Evolutionary conservation across 1,140 invertebrate genomes (phyloP), one percentile per base, ranked within the genome.

Genomic region (Psilanteris sp.): DNA sequence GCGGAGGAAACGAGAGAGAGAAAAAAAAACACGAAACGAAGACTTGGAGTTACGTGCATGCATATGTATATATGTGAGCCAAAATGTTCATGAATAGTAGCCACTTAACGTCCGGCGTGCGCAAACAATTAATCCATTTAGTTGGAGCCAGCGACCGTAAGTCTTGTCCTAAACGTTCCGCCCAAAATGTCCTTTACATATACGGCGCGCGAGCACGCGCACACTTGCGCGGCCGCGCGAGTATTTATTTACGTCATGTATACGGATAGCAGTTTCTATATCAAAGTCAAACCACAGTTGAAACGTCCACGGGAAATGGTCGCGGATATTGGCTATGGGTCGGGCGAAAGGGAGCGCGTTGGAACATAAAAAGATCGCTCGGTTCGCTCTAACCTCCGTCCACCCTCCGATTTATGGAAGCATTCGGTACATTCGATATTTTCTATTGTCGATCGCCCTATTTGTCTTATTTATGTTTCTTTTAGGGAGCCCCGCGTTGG

Each of bases 381-480:
- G 80, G 80, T 82, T 83, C 81, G 80, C 74, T 81, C 66, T 67
- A 57, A 16, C 41, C 48, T 44, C 20, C 71, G 14, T 36, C 81
- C 52, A 76, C 75, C 77, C 73, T 75, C 78, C 84, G 82, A 88
- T 88, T 87, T 88, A 88, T 88, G 83, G 81, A 77, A 81, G 39
- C 84, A 83, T 87, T 86, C 82, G 84, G 84, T 87, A 84, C 85
- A 86, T 86, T 85, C 83, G 82, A 87, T 88, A 87, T 85, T 87
- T 88, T 87, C 86, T 86, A 88, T 88, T 85, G 85, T 85, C 84
- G 82, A 86, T 87, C 81, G 83, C 78, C 82, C 85, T 85, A 86
- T 88, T 88, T 85, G 84, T 85, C 84, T 88, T 88, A 87, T 88
- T 88, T 88, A 88, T 88, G 85, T 87, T 87, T 88, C 83, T 87